Evolutionary conservation across 1,140 invertebrate species (phyloP), one percentile per base, ranked within the genome.

Genomic region (Drosophila watanabei): DNA sequence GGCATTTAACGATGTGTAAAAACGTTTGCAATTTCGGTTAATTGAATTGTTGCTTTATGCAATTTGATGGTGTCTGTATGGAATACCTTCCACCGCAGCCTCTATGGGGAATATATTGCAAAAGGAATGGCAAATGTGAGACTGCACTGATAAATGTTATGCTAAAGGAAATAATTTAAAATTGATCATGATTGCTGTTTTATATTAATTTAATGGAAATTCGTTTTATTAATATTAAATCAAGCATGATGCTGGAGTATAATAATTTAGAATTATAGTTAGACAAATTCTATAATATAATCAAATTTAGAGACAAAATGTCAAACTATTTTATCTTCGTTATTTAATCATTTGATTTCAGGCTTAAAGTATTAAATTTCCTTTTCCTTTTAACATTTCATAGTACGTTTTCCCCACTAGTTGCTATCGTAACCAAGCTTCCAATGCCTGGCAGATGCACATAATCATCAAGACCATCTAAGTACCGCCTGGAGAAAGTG

Each of bases 1-100:
- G 68, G 65, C 75, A 87, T 87, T 86, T 60, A 82, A 71, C 82
- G 68, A 87, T 82, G 83, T 79, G 83, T 87, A 85, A 87, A 87
- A 82, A 68, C 76, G 79, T 75, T 82, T 86, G 68, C 75, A 71
- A 76, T 86, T 82, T 82, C 48, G 20, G 61, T 71, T 86, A 87
- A 86, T 87, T 87, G 79, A 87, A 87, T 75, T 75, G 75, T 48
- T 73, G 41, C 51, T 54, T 64, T 68, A 64, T 57, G 68, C 64
- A 79, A 79, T 68, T 79, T 82, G 39, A 70, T 75, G 18, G 58
- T 48, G 41, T 65, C 54, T 58, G 41, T 41, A 7, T 20, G 49
- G 28, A 20, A 48, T 43, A 39, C 49, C 28, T 30, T 33, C 16
- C 9, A 33, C 41, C 46, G 18, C 46, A 16, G 30, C 14, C 46